phyloP scores from a whole-genome alignment of 2,797 vertebrate species.

The Enteromius unitaeniatus region DNA sequence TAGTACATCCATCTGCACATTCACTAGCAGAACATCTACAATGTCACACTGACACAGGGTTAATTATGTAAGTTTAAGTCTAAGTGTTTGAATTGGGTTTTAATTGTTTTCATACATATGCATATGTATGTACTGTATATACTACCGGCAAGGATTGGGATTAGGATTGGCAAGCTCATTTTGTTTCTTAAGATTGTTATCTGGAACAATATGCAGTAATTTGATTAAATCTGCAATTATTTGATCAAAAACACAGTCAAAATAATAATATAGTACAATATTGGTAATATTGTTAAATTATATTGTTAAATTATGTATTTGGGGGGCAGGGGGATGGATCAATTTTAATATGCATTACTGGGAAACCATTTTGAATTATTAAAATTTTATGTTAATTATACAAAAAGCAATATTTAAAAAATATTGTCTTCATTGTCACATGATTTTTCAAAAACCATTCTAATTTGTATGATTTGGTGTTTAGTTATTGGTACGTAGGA shows the following conservation, averaged over 20 bases:
- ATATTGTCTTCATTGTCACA: not conserved
- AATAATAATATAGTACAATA: not conserved
- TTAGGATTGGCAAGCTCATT: not conserved
- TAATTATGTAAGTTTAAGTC: not conserved
- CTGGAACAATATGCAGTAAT: not conserved
- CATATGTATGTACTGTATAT: not conserved
- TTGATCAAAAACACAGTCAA: not conserved
- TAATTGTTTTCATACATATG: not conserved
- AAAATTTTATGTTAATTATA: not conserved
- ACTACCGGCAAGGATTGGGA: not conserved
- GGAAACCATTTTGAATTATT: not conserved
- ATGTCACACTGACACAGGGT: not conserved
- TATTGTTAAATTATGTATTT: no score
- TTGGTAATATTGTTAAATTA: no score
- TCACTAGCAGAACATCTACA: not conserved
- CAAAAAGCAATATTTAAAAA: not conserved
- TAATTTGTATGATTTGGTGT: not conserved
- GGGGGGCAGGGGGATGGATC: no score
- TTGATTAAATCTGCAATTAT: not conserved
- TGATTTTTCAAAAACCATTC: not conserved
- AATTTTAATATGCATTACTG: not conserved
- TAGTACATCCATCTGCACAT: slow-evolving; percentile 1
- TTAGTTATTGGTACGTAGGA: not conserved
- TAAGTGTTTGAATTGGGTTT: not conserved
- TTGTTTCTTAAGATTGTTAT: not conserved